Percentiles rank a stretch among this genome's conserved stretches.
Conservation (phyloP, 1,140 invertebrate genomes). For the Eueides isabella region DNA sequence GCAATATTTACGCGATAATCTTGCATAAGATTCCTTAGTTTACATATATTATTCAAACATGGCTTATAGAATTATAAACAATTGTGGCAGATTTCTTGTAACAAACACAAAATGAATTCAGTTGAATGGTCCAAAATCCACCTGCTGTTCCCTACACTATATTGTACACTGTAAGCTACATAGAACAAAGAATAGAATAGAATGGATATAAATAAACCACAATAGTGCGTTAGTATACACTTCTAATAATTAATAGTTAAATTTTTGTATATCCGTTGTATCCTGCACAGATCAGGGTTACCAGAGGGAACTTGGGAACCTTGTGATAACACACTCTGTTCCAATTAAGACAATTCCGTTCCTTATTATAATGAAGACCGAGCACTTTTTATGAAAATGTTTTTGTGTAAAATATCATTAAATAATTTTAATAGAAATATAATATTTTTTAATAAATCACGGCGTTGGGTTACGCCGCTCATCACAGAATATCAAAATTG, state of each 20-base stretch:
- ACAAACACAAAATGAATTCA: conserved; percentile 3
- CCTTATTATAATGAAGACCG: too few relatives aligned
- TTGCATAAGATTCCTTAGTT: not conserved
- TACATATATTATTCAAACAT: not conserved
- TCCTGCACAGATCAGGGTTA: too few relatives aligned
- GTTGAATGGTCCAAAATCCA: not conserved
- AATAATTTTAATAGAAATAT: too few relatives aligned
- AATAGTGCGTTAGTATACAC: not conserved
- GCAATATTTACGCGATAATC: not conserved
- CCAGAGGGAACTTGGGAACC: too few relatives aligned
- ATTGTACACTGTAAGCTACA: not conserved
- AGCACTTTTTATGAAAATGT: too few relatives aligned
- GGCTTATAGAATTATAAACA: not conserved
- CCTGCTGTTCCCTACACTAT: conserved; percentile 5
- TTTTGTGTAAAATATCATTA: too few relatives aligned
- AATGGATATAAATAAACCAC: conserved; percentile 3
- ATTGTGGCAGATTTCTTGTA: not conserved
- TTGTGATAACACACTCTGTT: too few relatives aligned
- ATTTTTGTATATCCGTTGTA: too few relatives aligned
- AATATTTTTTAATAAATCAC: not conserved
- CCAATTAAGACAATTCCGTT: too few relatives aligned
- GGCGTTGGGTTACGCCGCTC: not conserved
- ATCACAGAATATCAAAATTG: too few relatives aligned
- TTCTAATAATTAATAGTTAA: not conserved
- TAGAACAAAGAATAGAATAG: not conserved